Evolutionary conservation across 2,797 vertebrate genomes (phyloP).

Genomic region (Sarcophilus harrisii): DNA sequence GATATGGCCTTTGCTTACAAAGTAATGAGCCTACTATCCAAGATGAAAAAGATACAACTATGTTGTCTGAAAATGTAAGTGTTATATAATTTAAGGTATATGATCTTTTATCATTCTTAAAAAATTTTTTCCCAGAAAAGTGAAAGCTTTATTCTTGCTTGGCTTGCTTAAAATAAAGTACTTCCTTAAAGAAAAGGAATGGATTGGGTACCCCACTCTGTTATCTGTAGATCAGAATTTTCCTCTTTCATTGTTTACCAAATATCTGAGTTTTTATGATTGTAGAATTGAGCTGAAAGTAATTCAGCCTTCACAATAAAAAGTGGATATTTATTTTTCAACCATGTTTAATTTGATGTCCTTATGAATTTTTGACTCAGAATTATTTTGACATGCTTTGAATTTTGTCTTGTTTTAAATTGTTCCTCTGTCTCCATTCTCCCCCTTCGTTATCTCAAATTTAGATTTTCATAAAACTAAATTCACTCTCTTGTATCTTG

Average conservation of each 20-base stretch:
- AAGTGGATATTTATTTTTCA: background rate
- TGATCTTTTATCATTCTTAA: conserved; percentile 18
- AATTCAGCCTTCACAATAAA: background rate
- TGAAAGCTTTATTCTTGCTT: conserved; percentile 7
- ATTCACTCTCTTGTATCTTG: background rate
- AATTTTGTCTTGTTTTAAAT: background rate
- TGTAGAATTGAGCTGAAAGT: background rate
- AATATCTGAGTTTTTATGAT: background rate
- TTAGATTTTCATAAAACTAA: background rate
- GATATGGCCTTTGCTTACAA: background rate
- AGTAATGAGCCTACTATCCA: background rate
- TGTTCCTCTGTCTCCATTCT: background rate
- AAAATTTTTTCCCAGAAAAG: background rate
- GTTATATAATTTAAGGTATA: background rate
- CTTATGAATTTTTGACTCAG: conserved; percentile 9
- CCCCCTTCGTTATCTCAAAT: background rate
- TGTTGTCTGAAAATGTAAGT: background rate
- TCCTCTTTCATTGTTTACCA: background rate
- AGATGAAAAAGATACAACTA: background rate
- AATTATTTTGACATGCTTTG: background rate
- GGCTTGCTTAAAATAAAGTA: conserved; percentile 18
- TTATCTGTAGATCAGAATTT: background rate
- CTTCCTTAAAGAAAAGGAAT: background rate
- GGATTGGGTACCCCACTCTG: background rate
- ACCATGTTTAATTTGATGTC: background rate